These are phyloP conservation scores for Nephrotoma appendiculata DNA, from an alignment of 2,888 invertebrate genomes.

Conservation along the genomic window DNA sequence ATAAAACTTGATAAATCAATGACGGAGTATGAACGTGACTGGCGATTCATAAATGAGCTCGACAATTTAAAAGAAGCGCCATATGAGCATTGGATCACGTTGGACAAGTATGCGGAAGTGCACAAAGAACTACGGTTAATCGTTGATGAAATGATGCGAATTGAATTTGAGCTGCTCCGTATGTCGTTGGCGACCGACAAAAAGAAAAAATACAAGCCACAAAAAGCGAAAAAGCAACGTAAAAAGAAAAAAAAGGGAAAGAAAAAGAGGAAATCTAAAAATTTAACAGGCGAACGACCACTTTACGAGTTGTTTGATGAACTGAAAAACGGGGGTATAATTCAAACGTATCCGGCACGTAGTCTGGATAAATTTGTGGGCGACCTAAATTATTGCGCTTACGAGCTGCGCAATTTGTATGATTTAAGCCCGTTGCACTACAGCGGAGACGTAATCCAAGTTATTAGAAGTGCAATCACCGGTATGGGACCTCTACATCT, in stretches of 20 bases:
- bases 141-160: conserved; percentile 35
- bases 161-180: conserved; percentile 28
- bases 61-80: conserved; percentile 23
- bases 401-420: conserved; percentile 24
- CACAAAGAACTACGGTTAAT: conserved; percentile 36
- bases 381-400: conserved; percentile 43
- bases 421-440: conserved; percentile 29
- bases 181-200: conserved; percentile 30
- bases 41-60: conserved; percentile 27
- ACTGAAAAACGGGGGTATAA: conserved; percentile 36
- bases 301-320: conserved; percentile 52
- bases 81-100: conserved; percentile 26
- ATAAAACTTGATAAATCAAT: conserved; percentile 19
- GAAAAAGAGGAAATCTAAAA: conserved; percentile 37
- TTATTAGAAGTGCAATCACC: conserved; percentile 35
- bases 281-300: conserved; percentile 41
- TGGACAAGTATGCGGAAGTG: conserved; percentile 36
- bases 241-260: conserved; percentile 13
- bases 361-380: conserved; percentile 47
- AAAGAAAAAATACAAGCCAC: conserved; percentile 21
- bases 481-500: conserved; percentile 29
- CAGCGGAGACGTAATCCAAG: conserved; percentile 39
- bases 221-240: conserved; percentile 17
- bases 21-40: conserved; percentile 22
- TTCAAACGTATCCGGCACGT: conserved; percentile 39